phyloP scores from a whole-genome alignment of 92 coral and sea anemone species.

The Parazoanthus darwini region DNA sequence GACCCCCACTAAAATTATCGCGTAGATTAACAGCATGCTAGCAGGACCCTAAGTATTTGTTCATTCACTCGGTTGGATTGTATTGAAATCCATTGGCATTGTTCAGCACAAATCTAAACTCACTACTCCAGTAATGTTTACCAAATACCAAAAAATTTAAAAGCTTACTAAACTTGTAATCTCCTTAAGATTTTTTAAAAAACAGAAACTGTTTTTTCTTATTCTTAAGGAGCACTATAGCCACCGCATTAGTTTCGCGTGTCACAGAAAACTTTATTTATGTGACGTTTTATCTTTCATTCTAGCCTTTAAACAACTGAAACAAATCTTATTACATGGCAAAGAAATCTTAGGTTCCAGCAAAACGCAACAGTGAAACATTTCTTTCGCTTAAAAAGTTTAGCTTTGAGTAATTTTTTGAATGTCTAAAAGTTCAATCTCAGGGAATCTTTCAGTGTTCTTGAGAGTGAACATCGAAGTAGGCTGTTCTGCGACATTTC shows the following conservation, averaged over 20 bases:
- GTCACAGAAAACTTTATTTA: neutral
- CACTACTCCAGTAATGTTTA: neutral
- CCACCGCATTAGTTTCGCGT: neutral
- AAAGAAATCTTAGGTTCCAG: neutral
- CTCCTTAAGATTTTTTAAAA: too few relatives aligned
- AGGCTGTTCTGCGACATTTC: neutral
- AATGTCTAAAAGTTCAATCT: neutral
- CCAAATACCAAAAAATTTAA: neutral
- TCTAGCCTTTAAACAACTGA: neutral
- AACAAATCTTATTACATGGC: too few relatives aligned
- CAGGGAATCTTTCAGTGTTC: neutral
- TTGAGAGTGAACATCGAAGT: neutral
- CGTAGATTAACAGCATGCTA: neutral
- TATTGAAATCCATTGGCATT: neutral
- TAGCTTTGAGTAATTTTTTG: neutral
- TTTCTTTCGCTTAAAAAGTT: neutral
- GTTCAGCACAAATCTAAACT: neutral
- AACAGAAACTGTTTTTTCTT: neutral
- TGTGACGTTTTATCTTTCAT: neutral
- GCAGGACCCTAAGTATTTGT: neutral
- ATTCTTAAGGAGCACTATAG: neutral
- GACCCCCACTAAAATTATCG: neutral
- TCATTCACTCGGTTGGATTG: neutral
- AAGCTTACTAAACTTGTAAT: too few relatives aligned
- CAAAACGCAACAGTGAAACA: neutral